Conservation (phyloP, 1,140 invertebrate genomes). For the Nomia melanderi region DNA sequence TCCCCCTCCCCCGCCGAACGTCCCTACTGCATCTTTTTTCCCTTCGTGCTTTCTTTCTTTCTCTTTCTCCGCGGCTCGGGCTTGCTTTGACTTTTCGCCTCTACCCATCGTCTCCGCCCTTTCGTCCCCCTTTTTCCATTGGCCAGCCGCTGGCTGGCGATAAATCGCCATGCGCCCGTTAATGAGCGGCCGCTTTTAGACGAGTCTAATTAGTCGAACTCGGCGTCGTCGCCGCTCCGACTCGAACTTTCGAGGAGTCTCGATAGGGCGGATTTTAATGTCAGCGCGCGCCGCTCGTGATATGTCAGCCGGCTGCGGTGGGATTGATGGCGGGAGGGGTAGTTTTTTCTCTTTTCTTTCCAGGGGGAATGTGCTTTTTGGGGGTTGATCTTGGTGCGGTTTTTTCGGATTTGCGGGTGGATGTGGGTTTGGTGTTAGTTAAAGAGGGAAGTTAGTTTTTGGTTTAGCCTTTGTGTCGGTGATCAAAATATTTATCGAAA, state of each 20-base stretch:
- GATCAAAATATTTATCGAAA: no score
- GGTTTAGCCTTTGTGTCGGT: no score
- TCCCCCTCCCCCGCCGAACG: not conserved
- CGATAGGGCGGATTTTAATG: slow-evolving; percentile 27
- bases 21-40: not conserved
- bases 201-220: slow-evolving; percentile 38
- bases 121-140: not conserved
- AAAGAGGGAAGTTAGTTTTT: no score
- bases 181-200: slow-evolving; percentile 13
- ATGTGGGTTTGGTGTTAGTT: no score
- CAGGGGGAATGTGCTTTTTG: no score
- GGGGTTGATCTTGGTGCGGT: no score
- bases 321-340: not conserved
- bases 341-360: not conserved
- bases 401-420: no score
- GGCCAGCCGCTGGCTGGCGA: not conserved
- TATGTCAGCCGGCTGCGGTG: slow-evolving; percentile 3
- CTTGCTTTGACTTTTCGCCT: not conserved
- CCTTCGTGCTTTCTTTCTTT: no score
- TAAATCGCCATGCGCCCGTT: slow-evolving; percentile 25
- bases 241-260: slow-evolving; percentile 17
- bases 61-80: not conserved
- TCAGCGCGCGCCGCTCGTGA: slow-evolving; percentile 12
- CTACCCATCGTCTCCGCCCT: not conserved
- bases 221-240: not conserved